phyloP scores from a whole-genome alignment of 2,797 vertebrate species.

The Rhinatrema bivittatum region DNA sequence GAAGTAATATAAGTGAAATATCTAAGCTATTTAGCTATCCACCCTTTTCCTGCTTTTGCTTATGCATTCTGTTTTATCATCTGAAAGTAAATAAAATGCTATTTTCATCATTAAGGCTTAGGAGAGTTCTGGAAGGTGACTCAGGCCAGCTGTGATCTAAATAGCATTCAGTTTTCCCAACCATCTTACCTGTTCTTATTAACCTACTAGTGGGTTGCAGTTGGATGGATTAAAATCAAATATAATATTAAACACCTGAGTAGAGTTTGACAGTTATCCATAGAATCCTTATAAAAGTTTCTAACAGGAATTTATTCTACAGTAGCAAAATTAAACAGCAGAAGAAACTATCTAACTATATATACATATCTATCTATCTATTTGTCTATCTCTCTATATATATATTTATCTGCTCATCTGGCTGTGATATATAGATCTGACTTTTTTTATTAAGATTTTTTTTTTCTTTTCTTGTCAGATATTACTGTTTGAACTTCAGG shows the following conservation, averaged over 20 bases:
- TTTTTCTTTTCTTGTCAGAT: too few species aligned
- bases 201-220: constrained; percentile 19
- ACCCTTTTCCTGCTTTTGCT: constrained; percentile 10
- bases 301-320: accelerated
- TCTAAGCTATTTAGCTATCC: not conserved
- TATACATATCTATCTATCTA: too few species aligned
- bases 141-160: constrained; percentile 21
- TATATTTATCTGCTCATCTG: too few species aligned
- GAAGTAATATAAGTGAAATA: not conserved
- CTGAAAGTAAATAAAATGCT: constrained; percentile 15
- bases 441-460: too few species aligned
- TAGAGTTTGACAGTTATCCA: too few species aligned
- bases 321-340: too few species aligned
- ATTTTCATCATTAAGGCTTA: constrained; percentile 23
- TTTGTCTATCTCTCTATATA: too few species aligned
- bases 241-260: constrained; percentile 12
- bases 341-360: too few species aligned
- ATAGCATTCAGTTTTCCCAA: constrained; percentile 15
- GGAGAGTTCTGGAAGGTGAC: constrained; percentile 14
- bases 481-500: too few species aligned
- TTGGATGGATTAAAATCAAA: constrained; percentile 3
- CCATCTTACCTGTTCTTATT: constrained; percentile 25
- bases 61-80: constrained; percentile 12
- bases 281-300: not conserved
- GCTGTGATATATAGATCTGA: too few species aligned